phyloP scores from a whole-genome alignment of 2,888 invertebrate species.

The Volucella inanis region DNA sequence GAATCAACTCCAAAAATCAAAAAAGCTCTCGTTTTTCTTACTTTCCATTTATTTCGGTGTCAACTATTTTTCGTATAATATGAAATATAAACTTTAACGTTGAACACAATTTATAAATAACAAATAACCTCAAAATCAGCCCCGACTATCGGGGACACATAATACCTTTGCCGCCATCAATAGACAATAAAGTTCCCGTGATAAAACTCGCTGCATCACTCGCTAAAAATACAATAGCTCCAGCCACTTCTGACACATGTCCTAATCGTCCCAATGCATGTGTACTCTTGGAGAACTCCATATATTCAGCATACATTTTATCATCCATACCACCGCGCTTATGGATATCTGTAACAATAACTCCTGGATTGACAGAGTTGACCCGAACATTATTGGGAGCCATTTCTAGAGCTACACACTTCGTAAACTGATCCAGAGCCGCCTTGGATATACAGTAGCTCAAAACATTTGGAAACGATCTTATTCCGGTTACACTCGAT shows the following conservation, averaged over 20 bases:
- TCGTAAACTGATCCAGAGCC: slow-evolving; percentile 96
- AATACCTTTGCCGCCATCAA: slow-evolving; percentile 86
- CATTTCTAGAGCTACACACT: slow-evolving; percentile 92
- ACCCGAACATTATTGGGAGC: slow-evolving; percentile 91
- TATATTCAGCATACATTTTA: slow-evolving; percentile 89
- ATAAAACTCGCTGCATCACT: slow-evolving; percentile 88
- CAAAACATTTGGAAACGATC: slow-evolving; percentile 93
- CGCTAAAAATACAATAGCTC: slow-evolving; percentile 94
- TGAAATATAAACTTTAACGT: no score
- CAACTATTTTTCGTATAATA: no score
- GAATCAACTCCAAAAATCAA: no score
- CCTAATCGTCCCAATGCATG: slow-evolving; percentile 95
- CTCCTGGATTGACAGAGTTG: slow-evolving; percentile 96
- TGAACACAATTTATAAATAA: no score
- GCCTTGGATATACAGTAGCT: slow-evolving; percentile 96
- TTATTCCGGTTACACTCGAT: slow-evolving; percentile 93
- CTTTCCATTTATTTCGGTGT: no score
- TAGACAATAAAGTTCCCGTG: slow-evolving; percentile 88
- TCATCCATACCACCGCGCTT: slow-evolving; percentile 89
- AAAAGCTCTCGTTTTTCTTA: no score
- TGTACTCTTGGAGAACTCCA: slow-evolving; percentile 90
- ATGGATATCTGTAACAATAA: slow-evolving; percentile 93
- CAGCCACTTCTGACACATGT: slow-evolving; percentile 91
- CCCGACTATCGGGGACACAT: slow-evolving; percentile 86
- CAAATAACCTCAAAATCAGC: not conserved